Conservation (phyloP, 2,113 vertebrate genomes). For the Tyrannus savana region DNA sequence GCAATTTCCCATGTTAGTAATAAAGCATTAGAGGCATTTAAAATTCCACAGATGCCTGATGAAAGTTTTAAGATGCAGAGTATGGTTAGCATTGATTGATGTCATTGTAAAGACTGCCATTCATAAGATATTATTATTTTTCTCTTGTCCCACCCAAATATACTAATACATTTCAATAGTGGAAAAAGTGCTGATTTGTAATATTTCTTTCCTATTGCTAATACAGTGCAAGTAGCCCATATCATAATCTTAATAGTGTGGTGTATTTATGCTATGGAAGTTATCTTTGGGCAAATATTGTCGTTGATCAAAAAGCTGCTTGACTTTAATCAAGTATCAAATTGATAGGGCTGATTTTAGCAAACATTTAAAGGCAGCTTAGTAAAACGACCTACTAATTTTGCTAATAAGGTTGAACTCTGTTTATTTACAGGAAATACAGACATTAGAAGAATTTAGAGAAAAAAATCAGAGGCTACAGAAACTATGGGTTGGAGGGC, state of each 20-base stretch:
- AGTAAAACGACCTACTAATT: not conserved
- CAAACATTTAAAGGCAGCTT: not conserved
- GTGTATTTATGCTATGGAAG: not conserved
- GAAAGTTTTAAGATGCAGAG: not conserved
- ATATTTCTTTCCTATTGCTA: not conserved
- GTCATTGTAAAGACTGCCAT: not conserved
- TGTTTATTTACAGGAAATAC: slow-evolving; percentile 85
- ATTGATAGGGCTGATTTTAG: not conserved
- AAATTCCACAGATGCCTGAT: not conserved
- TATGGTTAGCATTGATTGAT: not conserved
- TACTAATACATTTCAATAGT: not conserved
- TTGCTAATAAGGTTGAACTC: not conserved
- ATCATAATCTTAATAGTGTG: not conserved
- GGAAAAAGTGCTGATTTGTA: not conserved
- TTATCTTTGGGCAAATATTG: not conserved
- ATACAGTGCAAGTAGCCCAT: not conserved
- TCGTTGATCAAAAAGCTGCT: not conserved
- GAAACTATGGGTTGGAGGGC: slow-evolving; percentile 91
- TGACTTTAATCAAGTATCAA: not conserved
- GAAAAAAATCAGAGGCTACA: slow-evolving; percentile 94
- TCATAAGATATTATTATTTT: not conserved
- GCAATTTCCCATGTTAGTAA: not conserved
- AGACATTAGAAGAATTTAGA: slow-evolving; percentile 89
- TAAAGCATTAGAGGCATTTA: not conserved
- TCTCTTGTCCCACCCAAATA: not conserved